Evolutionary conservation across 2,888 invertebrate genomes (phyloP), one percentile per base, ranked within the genome.

Genomic region (Melieria omissa): DNA sequence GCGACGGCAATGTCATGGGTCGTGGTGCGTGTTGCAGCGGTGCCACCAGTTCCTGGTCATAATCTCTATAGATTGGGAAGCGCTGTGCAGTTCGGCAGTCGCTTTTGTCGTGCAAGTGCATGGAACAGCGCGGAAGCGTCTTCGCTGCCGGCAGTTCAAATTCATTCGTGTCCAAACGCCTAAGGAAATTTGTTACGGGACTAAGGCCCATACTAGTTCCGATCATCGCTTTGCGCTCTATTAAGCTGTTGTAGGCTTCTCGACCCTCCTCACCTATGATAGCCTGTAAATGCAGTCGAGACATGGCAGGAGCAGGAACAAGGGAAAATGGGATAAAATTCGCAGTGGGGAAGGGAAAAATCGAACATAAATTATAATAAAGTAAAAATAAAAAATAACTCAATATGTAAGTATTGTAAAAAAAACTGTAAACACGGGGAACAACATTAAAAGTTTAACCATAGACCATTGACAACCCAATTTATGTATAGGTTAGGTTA

Each of bases 211-310:
- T 77, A 67, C 79, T 80, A 52, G 81, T 75, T 64, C 80, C 78
- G 72, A 78, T 71, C 6, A 78, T 84, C 0, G 88, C 87, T 60
- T 92, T 91, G 75, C 92, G 90, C 84, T 97, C 97, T 69, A 99
- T 96, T 66, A 99, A 89, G 80, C 95, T 93, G 82, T 95, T 94
- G 88, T 99, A 99, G 0, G 97, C 98, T 82, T 94, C 92, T 84
- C 95, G 96, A 62, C 96, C 95, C 86, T 97, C 96, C 81, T 94
- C 93, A 16, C 95, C 94, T 80, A 97, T 90, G 45, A 93, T 92
- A 45, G 93, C 91, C 95, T 96, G 89, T 72, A 89, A 88, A 29
- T 29, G 29, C 29, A 29, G 29, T 29, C 29, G 29, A 29, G 29
- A 29, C 3, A 29, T 29, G 29, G 29, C 29, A 29, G 29, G 29